These are phyloP conservation scores for Takifugu bimaculatus DNA, from an alignment of 2,113 vertebrate species.

Conservation along the genomic window DNA sequence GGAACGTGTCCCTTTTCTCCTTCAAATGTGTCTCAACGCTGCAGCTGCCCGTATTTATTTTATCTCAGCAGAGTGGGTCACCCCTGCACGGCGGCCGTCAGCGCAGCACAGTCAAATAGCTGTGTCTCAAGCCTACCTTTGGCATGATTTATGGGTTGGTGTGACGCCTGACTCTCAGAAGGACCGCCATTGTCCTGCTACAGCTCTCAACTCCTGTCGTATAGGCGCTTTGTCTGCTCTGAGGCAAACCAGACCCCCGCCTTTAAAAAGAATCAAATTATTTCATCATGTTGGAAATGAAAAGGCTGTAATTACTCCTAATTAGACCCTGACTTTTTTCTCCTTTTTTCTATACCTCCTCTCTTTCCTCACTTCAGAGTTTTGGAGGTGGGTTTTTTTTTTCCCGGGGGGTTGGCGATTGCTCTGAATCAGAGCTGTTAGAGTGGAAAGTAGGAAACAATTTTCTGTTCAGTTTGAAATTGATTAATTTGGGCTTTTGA, in stretches of 20 bases:
- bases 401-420: slow-evolving; percentile 86
- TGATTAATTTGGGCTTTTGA: slow-evolving; percentile 90
- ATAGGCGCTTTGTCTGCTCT: slow-evolving; percentile 93
- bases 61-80: slow-evolving; percentile 80
- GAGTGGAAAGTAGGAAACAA: slow-evolving; percentile 90
- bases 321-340: slow-evolving; percentile 92
- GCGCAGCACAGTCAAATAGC: slow-evolving; percentile 80
- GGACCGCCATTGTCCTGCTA: slow-evolving; percentile 89
- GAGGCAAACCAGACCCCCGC: slow-evolving; percentile 97
- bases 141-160: slow-evolving; percentile 88
- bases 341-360: slow-evolving; percentile 59
- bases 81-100: slow-evolving; percentile 77
- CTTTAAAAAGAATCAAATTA: slow-evolving; percentile 99
- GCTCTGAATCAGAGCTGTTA: slow-evolving; percentile 85
- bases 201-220: slow-evolving; percentile 85
- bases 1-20: slow-evolving; percentile 62
- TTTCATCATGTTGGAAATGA: slow-evolving; percentile 99
- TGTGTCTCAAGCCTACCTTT: slow-evolving; percentile 83
- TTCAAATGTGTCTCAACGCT: slow-evolving; percentile 61
- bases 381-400: slow-evolving; percentile 79
- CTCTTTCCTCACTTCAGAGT: slow-evolving; percentile 73
- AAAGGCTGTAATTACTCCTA: slow-evolving; percentile 99
- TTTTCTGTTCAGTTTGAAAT: slow-evolving; percentile 93
- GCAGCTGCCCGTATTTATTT: slow-evolving; percentile 80
- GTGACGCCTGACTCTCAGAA: slow-evolving; percentile 79